phyloP scores from a whole-genome alignment of 2,113 vertebrate species.

The Mirounga angustirostris region DNA sequence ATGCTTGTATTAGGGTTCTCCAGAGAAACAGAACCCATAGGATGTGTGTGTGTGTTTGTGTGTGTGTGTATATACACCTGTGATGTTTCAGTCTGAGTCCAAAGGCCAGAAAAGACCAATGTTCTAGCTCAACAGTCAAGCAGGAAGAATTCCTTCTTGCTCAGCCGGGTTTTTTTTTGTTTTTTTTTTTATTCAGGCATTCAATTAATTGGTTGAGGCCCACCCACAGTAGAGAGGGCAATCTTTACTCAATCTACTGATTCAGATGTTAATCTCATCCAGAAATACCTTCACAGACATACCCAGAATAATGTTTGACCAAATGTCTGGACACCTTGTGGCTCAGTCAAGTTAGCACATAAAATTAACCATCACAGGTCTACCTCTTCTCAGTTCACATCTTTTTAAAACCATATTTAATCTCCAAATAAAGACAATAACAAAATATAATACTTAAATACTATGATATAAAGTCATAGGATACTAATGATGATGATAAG shows the following conservation, averaged over 20 bases:
- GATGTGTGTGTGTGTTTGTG: neutral
- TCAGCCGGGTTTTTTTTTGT: neutral
- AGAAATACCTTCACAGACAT: neutral
- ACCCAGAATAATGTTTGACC: neutral
- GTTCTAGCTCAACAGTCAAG: neutral
- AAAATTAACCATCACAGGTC: neutral
- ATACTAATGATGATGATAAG: neutral
- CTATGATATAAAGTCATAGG: neutral
- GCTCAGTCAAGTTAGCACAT: neutral
- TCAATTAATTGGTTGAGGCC: neutral
- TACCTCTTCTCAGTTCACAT: neutral
- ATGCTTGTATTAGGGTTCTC: neutral
- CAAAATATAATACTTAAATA: neutral
- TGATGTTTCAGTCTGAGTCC: neutral
- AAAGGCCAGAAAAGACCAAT: neutral
- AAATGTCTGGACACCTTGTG: neutral
- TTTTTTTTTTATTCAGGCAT: neutral
- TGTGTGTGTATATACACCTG: neutral
- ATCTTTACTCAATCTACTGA: neutral
- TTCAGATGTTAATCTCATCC: neutral
- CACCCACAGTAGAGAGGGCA: neutral
- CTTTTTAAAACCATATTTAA: neutral
- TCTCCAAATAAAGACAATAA: neutral
- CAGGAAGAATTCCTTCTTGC: neutral
- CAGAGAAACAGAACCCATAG: neutral